Percentiles rank a stretch among this genome's conserved stretches.
These are phyloP conservation scores for Cyanoramphus novaezelandiae DNA, from an alignment of 2,113 vertebrate species.

Conservation along the genomic window DNA sequence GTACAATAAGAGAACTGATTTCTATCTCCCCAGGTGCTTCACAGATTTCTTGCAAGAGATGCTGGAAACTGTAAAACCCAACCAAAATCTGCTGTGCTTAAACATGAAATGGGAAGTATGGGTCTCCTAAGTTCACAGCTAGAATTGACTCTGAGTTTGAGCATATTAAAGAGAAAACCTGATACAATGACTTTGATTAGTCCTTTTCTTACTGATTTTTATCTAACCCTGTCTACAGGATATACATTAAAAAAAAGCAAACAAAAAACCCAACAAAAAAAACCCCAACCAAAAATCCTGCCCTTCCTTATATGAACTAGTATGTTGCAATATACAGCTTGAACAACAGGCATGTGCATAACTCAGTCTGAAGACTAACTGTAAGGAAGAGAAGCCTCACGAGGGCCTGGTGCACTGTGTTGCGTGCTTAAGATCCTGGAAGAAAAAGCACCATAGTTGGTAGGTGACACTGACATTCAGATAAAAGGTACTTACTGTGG, in stretches of 20 bases:
- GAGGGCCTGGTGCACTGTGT: neutral
- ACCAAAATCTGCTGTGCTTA: neutral
- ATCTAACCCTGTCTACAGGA: neutral
- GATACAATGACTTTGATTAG: neutral
- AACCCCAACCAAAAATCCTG: neutral
- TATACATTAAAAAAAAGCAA: neutral
- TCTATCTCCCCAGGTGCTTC: neutral
- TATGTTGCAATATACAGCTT: neutral
- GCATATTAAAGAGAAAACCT: neutral
- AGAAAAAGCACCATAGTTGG: neutral
- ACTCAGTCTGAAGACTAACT: neutral
- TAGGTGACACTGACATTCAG: neutral
- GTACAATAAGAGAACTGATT: neutral
- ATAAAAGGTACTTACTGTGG: neutral
- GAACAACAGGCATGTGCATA: neutral
- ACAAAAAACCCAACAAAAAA: neutral
- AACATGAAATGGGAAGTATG: neutral
- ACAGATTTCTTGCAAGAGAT: neutral
- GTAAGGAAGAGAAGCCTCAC: neutral
- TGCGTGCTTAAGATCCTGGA: neutral
- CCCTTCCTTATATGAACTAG: neutral
- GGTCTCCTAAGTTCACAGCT: neutral
- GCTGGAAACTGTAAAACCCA: neutral
- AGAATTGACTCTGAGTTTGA: neutral
- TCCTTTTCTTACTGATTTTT: neutral